Base-by-base conservation (phyloP, 1,140 invertebrate species). In the Megathymus violae region DNA sequence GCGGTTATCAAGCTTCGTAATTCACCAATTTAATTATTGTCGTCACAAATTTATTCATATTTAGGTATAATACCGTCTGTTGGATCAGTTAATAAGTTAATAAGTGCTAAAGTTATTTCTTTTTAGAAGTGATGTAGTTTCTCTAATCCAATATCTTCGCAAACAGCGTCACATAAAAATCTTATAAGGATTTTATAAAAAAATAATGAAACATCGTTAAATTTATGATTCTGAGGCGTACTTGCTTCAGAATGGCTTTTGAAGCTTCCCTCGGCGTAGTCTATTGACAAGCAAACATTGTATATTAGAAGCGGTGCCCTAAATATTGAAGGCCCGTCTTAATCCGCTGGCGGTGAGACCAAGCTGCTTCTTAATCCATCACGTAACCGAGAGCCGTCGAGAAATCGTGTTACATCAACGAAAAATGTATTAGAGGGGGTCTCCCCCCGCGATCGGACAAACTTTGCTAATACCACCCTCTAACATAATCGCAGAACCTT, bases 341-440 rank as follows among this genome's bases (percentile, higher is more conserved):
- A 91, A 91, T 90, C 88, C 82, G 68, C 46, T 69, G 76, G 76
- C 77, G 80, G 81, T 78, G 82, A 84, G 82, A 84, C 78, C 76
- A 77, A 83, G 82, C 75, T 74, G 69, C 75, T 78, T 80, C 85
- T 91, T 92, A 92, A 92, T 92, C 91, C 89, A 89, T 92, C 91
- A 92, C 91, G 91, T 91, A 92, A 91, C 86, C 78, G 85, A 82
- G 78, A 88, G 83, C 85, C 88, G 83, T 83, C 91, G 89, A 90
- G 89, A 92, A 92, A 92, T 91, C 91, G 91, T 91, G 91, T 91
- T 91, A 89, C 88, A 91, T 91, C 89, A 91, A 92, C 91, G 91
- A 92, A 91, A 92, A 92, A 92, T 92, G 89, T 92, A 92, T 92
- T 91, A 85, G 80, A 78, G 78, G 81, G 81, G 76, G 79, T 52